Base-by-base conservation (phyloP, 1,140 invertebrate species). In the Macrotrachela quadricornifera region DNA sequence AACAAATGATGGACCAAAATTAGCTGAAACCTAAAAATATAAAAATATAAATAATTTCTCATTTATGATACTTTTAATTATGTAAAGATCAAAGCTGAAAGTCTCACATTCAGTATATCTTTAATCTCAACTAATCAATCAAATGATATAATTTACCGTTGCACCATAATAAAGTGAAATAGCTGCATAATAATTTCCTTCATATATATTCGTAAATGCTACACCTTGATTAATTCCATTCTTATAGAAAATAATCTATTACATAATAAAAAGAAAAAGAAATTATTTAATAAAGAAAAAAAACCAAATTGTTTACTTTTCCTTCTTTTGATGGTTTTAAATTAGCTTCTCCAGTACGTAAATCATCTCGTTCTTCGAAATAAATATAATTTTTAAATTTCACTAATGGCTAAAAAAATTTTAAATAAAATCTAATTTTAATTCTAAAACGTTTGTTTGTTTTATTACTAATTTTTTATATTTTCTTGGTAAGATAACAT, bases 341-440 rank as follows among this genome's bases (percentile, higher is more conserved):
- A 55, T 77, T 78, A 70, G 86, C 90, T 1, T 86, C 67, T 42
- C 80, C 79, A 69, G 86, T 82, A 46, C 78, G 75, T 14, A 88
- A 78, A 64, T 87, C 80, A 70, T 96, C 90, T 68, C 95, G 92
- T 62, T 95, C 88, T 75, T 97, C 90, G 64, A 91, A 96, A 70
- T 96, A 97, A 0, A 94, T 72, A 71, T 94, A 86, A 61, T 84
- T 90, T 73, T 95, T 95, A 67, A 94, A 94, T 72, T 94, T 94
- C 0, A 96, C 85, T 49, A 96, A 71, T 1, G 88, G 87, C 83
- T 91, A 64, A 55, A 72, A 68, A 59, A 41, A 43, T n/a, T 37
- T 58, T 57, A 51, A 21, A 30, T 30, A 30, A 30, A 30, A 4
- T 30, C 21, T 30, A 30, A 30, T 30, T 30, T 30, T 30, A n/a